These are phyloP conservation scores for Cotesia congregata DNA, from an alignment of 2,888 invertebrate genomes.

Conservation along the genomic window DNA sequence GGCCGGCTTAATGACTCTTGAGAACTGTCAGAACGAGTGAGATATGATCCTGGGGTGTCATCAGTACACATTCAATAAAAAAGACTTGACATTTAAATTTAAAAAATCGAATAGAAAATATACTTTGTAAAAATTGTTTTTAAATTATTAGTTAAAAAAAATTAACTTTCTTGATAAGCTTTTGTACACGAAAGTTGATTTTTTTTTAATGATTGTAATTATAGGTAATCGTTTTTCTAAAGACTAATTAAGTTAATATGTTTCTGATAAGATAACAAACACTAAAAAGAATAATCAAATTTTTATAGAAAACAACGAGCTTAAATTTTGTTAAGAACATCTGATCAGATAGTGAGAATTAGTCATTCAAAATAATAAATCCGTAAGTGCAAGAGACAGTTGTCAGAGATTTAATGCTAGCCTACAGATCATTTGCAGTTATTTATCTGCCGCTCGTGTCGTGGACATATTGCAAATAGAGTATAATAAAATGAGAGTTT, in stretches of 20 bases:
- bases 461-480: neutral
- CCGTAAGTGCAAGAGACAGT: conserved; percentile 29
- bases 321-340: neutral
- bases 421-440: conserved; percentile 30
- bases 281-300: neutral
- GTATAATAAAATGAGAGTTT: neutral
- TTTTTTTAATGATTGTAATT: neutral
- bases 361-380: conserved; percentile 23
- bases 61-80: conserved; percentile 38
- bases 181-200: no score
- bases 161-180: no score
- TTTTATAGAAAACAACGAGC: neutral
- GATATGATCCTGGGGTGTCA: conserved; percentile 59
- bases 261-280: neutral
- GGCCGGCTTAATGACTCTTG: conserved; percentile 67
- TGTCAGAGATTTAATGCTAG: conserved; percentile 30
- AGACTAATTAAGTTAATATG: neutral
- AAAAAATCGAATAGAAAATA: conserved; percentile 14
- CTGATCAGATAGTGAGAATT: neutral
- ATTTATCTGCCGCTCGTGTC: conserved; percentile 14
- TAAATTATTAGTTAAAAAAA: no score
- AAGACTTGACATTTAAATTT: conserved; percentile 33
- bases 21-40: conserved; percentile 63
- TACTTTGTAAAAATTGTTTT: neutral
- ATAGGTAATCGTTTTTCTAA: conserved; percentile 33